Conservation (phyloP, 1,140 invertebrate genomes). For the Bacillus rossius region DNA sequence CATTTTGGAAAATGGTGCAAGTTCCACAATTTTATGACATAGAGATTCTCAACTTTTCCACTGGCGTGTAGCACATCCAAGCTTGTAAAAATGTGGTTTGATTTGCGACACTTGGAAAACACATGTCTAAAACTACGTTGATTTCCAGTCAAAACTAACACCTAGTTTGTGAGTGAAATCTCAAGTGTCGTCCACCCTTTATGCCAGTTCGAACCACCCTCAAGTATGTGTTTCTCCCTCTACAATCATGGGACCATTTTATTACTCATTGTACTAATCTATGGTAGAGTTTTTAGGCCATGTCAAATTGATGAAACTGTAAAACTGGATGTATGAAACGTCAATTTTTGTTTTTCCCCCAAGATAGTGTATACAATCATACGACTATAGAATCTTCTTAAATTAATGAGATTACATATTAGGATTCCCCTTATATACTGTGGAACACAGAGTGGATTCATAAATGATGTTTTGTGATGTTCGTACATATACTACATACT, state of each 20-base stretch:
- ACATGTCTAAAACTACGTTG: too few relatives aligned
- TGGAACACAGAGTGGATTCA: slow-evolving; percentile 19
- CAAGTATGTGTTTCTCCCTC: neutral
- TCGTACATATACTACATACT: neutral
- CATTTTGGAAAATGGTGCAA: too few relatives aligned
- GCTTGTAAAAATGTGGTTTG: too few relatives aligned
- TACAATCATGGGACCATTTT: neutral
- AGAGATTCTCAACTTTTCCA: too few relatives aligned
- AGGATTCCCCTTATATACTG: slow-evolving; percentile 2
- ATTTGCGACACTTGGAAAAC: too few relatives aligned
- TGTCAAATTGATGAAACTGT: neutral
- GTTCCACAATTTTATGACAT: too few relatives aligned
- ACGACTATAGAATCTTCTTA: neutral
- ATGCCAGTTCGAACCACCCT: too few relatives aligned
- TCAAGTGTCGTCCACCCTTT: too few relatives aligned
- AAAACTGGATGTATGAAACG: neutral
- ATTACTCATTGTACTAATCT: slow-evolving; percentile 1
- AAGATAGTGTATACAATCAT: neutral
- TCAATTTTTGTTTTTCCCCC: neutral
- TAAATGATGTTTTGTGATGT: slow-evolving; percentile 11
- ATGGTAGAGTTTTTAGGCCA: neutral
- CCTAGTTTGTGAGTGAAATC: too few relatives aligned
- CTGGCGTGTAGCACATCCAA: too few relatives aligned
- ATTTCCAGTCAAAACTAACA: too few relatives aligned
- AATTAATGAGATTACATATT: slow-evolving; percentile 10